Evolutionary conservation across 2,888 invertebrate species (phyloP).

Genomic region (Tipula helvola): DNA sequence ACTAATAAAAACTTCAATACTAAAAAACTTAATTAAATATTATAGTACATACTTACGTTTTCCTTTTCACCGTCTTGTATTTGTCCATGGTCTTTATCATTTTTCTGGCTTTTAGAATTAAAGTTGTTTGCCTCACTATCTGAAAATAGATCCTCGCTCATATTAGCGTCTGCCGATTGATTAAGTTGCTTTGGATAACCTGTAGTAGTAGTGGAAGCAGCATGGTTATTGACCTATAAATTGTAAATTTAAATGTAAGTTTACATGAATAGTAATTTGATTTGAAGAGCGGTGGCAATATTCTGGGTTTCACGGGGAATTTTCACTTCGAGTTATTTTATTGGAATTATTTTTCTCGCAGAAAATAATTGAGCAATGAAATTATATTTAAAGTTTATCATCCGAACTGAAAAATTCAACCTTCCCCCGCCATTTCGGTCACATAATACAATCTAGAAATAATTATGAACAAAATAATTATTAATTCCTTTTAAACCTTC

Average conservation of each 20-base stretch:
- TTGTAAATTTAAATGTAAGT: neutral
- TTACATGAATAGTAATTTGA: neutral
- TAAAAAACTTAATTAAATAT: neutral
- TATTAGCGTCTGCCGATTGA: neutral
- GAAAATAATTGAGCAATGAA: too few species aligned
- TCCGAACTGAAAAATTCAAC: too few species aligned
- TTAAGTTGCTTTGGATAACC: neutral
- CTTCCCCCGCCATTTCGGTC: too few species aligned
- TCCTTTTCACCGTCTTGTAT: neutral
- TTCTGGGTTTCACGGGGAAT: too few species aligned
- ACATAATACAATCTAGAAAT: too few species aligned
- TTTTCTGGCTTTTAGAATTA: neutral
- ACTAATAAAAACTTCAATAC: neutral
- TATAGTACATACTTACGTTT: neutral
- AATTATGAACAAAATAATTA: too few species aligned
- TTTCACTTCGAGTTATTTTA: too few species aligned
- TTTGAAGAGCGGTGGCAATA: too few species aligned
- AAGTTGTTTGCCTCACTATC: neutral
- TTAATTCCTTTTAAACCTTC: too few species aligned
- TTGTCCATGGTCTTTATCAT: neutral
- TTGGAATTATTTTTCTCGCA: too few species aligned
- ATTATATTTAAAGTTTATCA: too few species aligned
- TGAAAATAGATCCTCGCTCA: neutral
- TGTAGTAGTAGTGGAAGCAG: neutral
- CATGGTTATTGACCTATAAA: neutral